phyloP scores from a whole-genome alignment of 2,113 vertebrate species.

The Oryzias celebensis region DNA sequence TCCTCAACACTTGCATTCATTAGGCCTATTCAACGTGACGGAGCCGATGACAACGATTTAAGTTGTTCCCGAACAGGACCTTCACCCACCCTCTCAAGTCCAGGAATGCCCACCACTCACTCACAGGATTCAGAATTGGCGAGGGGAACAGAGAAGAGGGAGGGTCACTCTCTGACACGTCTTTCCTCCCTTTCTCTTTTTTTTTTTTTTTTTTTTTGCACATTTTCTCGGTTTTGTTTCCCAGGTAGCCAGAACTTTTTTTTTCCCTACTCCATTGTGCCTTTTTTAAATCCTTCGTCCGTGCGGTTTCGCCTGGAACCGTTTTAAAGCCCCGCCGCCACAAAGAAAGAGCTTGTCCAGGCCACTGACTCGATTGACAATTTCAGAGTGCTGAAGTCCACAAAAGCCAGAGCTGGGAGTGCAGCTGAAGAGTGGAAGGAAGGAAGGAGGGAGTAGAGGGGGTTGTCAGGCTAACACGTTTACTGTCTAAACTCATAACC shows the following conservation, averaged over 20 bases:
- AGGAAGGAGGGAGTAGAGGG: slow-evolving; percentile 24
- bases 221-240: slow-evolving; percentile 74
- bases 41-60: slow-evolving; percentile 94
- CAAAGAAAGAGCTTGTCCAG: slow-evolving; percentile 74
- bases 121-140: slow-evolving; percentile 63
- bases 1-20: slow-evolving; percentile 88
- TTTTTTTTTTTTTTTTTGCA: slow-evolving; percentile 49
- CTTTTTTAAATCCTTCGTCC: slow-evolving; percentile 65
- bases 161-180: slow-evolving; percentile 53
- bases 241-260: slow-evolving; percentile 65
- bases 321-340: slow-evolving; percentile 64
- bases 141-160: slow-evolving; percentile 57
- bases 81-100: slow-evolving; percentile 63
- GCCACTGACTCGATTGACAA: slow-evolving; percentile 79
- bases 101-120: slow-evolving; percentile 62
- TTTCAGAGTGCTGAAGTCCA: slow-evolving; percentile 71
- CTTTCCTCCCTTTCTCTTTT: neutral
- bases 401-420: slow-evolving; percentile 63
- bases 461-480: slow-evolving; percentile 63
- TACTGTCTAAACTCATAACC: slow-evolving; percentile 59
- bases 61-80: slow-evolving; percentile 77
- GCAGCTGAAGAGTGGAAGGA: slow-evolving; percentile 31
- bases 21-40: slow-evolving; percentile 94
- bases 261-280: slow-evolving; percentile 62
- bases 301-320: slow-evolving; percentile 70